phyloP scores from a whole-genome alignment of 2,888 invertebrate species.

The Syrista parreyssii region DNA sequence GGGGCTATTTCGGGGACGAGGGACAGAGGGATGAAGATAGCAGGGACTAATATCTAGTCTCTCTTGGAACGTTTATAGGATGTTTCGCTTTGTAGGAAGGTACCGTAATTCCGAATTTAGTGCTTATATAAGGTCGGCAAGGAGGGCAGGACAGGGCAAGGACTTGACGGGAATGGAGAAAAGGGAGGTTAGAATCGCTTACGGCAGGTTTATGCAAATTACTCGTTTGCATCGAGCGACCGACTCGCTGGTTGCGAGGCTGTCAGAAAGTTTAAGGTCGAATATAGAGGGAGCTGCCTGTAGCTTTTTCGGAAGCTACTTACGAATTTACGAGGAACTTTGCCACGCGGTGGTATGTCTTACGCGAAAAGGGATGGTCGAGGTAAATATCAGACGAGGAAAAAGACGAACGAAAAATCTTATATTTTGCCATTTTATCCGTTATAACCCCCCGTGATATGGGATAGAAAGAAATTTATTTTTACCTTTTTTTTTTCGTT shows the following conservation, averaged over 20 bases:
- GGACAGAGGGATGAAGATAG: background rate
- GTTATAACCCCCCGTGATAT: too few species aligned
- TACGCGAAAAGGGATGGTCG: background rate
- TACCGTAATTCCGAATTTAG: slow-evolving; percentile 43
- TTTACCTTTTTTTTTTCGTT: too few species aligned
- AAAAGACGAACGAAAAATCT: background rate
- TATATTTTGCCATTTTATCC: background rate
- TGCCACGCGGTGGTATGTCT: background rate
- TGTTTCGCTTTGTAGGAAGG: slow-evolving; percentile 22
- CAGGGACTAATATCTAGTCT: background rate
- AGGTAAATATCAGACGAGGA: background rate
- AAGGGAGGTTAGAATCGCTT: slow-evolving; percentile 30
- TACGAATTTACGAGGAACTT: background rate
- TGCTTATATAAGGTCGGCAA: slow-evolving; percentile 32
- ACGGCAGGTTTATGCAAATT: slow-evolving; percentile 43
- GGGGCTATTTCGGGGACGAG: background rate
- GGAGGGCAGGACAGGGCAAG: background rate
- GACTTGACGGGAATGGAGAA: slow-evolving; percentile 2
- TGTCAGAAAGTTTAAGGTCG: background rate
- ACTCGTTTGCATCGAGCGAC: slow-evolving; percentile 2
- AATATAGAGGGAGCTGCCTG: background rate
- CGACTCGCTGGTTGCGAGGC: background rate
- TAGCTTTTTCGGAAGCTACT: background rate
- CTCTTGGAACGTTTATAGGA: slow-evolving; percentile 22
- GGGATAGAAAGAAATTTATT: too few species aligned